Evolutionary conservation across 2,113 vertebrate genomes (phyloP).

Genomic region (Paradisaea rubra): DNA sequence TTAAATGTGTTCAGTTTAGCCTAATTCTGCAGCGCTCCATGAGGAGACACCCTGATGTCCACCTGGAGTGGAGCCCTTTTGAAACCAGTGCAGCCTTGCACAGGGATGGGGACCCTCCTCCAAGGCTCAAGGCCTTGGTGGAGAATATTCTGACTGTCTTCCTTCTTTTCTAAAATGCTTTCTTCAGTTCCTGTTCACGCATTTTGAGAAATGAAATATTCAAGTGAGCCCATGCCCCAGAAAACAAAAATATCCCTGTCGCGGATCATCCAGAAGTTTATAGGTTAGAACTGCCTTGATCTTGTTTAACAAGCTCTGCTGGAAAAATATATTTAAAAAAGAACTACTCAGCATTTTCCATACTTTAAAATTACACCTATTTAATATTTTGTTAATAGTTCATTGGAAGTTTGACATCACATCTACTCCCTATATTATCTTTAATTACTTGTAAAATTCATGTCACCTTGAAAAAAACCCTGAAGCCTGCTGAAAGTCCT

Average conservation of each 20-base stretch:
- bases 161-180: background rate
- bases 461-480: background rate
- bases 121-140: background rate
- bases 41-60: background rate
- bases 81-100: background rate
- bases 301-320: background rate
- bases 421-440: background rate
- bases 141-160: background rate
- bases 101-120: background rate
- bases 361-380: background rate
- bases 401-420: background rate
- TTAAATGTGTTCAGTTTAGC: constrained; percentile 20
- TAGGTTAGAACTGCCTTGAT: background rate
- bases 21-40: background rate
- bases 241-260: constrained; percentile 36
- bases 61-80: background rate
- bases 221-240: background rate
- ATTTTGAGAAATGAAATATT: background rate
- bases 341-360: background rate
- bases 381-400: background rate
- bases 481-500: background rate
- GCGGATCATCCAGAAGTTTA: constrained; percentile 5
- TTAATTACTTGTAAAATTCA: background rate
- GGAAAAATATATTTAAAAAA: background rate
- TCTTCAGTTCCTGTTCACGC: background rate